A percentile compares a stretch with the other conserved stretches of the same genome.
These are phyloP conservation scores for Odocoileus virginianus DNA, from an alignment of 2,113 vertebrate species.

Conservation along the genomic window DNA sequence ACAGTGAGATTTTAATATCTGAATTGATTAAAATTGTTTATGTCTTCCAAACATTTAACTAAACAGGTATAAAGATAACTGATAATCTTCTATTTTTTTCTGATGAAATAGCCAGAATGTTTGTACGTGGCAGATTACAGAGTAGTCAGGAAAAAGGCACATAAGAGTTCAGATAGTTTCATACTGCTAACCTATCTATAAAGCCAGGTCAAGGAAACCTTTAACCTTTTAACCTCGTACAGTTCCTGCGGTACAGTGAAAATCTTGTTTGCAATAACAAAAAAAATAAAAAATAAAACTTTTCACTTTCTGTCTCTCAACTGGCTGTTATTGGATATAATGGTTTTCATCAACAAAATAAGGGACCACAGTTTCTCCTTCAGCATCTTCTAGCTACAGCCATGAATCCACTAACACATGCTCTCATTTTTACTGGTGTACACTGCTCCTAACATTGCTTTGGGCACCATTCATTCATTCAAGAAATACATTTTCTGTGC, in stretches of 20 bases:
- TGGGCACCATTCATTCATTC: background rate
- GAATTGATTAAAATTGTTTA: background rate
- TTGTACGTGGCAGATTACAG: background rate
- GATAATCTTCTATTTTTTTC: background rate
- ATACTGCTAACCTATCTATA: background rate
- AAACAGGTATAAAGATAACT: background rate
- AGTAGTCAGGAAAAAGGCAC: background rate
- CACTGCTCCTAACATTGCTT: background rate
- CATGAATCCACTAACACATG: accelerated
- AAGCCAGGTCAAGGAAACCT: background rate
- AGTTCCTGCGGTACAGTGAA: background rate
- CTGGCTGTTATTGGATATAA: background rate
- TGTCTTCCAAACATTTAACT: background rate
- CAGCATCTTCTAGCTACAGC: background rate
- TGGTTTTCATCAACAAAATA: background rate
- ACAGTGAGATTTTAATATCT: background rate
- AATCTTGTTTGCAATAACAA: background rate
- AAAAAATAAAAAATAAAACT: background rate
- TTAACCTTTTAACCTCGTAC: background rate
- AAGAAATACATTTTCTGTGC: background rate
- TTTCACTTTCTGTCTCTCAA: background rate
- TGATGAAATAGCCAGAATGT: background rate
- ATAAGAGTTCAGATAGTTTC: background rate
- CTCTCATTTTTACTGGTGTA: background rate
- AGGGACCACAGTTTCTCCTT: background rate